Evolutionary conservation across 1,140 invertebrate genomes (phyloP), one percentile per base, ranked within the genome.

Genomic region (Dryas iulia): DNA sequence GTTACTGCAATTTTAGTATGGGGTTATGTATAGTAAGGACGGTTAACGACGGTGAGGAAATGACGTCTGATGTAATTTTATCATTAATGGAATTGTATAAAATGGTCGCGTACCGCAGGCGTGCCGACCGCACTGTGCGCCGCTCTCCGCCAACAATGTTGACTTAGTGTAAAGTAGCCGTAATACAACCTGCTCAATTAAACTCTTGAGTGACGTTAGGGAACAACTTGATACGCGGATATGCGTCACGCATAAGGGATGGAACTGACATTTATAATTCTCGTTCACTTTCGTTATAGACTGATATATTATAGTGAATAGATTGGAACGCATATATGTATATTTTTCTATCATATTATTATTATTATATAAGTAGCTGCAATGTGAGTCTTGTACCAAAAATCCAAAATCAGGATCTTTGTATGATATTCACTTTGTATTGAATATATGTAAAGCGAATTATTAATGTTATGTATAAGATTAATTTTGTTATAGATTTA

Each of bases 11-110:
- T 89, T 84, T 76, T 84, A 85, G 78, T 84, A 85, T 78, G 82
- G 87, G 84, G 79, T 86, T 86, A 86, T 88, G 87, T 89, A 89
- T 84, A 79, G 84, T 89, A 89, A 86, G 84, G 77, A 79, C 78
- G 86, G 86, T 84, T 84, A 81, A 79, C 68, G 77, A 86, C 66
- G 81, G 82, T 78, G 83, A 81, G 80, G 84, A 85, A 90, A 84
- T 90, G 88, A 90, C 75, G 82, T 86, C 83, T 84, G 85, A 87
- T 87, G 82, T 89, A 88, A 85, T 88, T 84, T 84, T 90, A 87
- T 87, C 77, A 80, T 84, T 87, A 84, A 86, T 83, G 86, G 85
- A 90, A 86, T 82, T 86, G 86, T 90, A 86, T 89, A 86, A 86
- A 86, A 83, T 88, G 85, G 82, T 86, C 74, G 69, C 83, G 75